These are phyloP conservation scores for Chaetodon trifasciatus DNA, from an alignment of 2,797 vertebrate species.

Conservation along the genomic window DNA sequence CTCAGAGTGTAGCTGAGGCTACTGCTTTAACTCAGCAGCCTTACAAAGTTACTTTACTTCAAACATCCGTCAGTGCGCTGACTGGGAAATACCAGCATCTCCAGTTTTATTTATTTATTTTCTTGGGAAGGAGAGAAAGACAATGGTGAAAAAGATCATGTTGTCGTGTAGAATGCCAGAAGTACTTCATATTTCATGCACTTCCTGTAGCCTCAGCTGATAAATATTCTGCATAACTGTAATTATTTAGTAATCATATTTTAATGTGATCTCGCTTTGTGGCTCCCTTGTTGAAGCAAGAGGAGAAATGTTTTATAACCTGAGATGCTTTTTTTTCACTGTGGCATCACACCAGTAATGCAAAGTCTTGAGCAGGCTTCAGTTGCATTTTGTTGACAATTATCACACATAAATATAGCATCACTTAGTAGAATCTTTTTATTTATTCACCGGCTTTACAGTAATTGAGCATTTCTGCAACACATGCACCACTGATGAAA, in stretches of 20 bases:
- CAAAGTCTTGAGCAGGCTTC: background rate
- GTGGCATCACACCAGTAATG: background rate
- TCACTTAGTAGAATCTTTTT: background rate
- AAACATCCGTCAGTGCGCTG: slow-evolving; percentile 47
- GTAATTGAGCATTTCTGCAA: too few relatives aligned
- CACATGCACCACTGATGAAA: background rate
- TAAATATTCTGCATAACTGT: background rate
- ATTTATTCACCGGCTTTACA: too few relatives aligned
- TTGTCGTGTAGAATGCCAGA: background rate
- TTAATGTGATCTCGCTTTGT: background rate
- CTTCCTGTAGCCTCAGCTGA: background rate
- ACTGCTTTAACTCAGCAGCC: slow-evolving; percentile 59
- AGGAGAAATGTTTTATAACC: background rate
- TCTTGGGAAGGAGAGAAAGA: background rate
- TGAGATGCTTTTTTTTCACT: background rate
- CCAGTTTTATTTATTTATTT: slow-evolving; percentile 38
- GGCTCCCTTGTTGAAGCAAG: background rate
- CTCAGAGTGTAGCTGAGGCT: slow-evolving; percentile 57
- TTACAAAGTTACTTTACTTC: slow-evolving; percentile 61
- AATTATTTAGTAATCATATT: background rate
- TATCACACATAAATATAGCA: background rate
- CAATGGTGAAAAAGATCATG: background rate
- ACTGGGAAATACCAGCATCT: slow-evolving; percentile 50
- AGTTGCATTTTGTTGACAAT: background rate
- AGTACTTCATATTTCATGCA: background rate